Percentiles rank a stretch among this genome's conserved stretches.
Conservation (phyloP, 2,888 invertebrate species). For the Lypha dubia region DNA sequence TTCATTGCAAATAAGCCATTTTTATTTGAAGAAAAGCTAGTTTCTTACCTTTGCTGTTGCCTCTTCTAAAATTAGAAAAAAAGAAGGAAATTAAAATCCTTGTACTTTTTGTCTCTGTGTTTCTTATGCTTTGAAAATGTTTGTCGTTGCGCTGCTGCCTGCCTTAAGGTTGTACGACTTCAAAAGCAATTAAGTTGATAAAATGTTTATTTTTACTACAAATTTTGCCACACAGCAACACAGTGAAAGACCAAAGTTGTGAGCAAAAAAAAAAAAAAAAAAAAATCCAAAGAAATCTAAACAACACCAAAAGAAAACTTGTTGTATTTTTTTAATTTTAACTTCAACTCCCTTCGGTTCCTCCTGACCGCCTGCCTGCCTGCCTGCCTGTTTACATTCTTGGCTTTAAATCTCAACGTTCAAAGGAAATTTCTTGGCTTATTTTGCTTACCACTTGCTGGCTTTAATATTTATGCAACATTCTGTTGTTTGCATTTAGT, state of each 20-base stretch:
- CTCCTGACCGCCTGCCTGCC: neutral
- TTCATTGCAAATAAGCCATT: constrained; percentile 41
- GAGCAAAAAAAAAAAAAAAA: neutral
- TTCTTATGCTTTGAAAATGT: constrained; percentile 50
- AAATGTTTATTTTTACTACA: constrained; percentile 71
- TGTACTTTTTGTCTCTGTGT: neutral
- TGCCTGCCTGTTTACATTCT: neutral
- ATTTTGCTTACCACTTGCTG: constrained; percentile 63
- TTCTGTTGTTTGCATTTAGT: constrained; percentile 64
- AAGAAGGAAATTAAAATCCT: constrained; percentile 60
- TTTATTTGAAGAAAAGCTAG: neutral
- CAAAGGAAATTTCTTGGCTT: constrained; percentile 40
- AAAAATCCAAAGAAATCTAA: neutral
- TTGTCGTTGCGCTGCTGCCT: constrained; percentile 38
- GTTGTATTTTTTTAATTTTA: constrained; percentile 6
- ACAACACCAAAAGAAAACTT: constrained; percentile 37
- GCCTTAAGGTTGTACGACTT: constrained; percentile 67
- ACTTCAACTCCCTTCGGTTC: neutral
- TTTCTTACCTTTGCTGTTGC: constrained; percentile 16
- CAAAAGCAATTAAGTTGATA: constrained; percentile 73
- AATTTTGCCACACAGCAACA: constrained; percentile 63
- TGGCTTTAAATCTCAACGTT: constrained; percentile 17
- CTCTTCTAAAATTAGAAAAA: constrained; percentile 25
- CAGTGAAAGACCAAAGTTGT: neutral
- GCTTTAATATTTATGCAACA: constrained; percentile 60